Percentiles rank a stretch among this genome's conserved stretches.
Evolutionary conservation across 2,113 vertebrate genomes (phyloP).

Genomic region (Hydrolagus affinis): DNA sequence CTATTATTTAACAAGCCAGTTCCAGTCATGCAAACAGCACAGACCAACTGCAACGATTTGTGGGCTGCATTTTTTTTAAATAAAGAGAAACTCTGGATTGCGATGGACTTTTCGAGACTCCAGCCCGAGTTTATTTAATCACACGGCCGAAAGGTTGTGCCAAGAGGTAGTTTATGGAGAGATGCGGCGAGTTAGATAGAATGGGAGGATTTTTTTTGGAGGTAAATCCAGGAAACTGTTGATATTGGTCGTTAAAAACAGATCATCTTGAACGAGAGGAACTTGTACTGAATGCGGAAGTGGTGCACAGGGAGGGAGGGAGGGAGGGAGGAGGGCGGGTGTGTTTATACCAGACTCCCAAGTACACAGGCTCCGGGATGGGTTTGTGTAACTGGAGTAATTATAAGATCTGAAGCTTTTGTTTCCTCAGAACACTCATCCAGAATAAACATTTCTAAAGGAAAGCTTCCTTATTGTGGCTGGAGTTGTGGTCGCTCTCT

Average conservation of each 20-base stretch:
- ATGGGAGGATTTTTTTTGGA: background rate
- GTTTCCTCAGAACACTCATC: background rate
- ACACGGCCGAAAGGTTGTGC: background rate
- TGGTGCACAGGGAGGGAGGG: too few species aligned
- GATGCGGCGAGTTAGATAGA: background rate
- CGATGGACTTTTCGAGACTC: background rate
- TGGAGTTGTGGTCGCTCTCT: too few species aligned
- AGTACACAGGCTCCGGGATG: background rate
- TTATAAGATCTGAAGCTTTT: background rate
- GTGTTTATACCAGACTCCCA: background rate
- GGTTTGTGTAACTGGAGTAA: background rate
- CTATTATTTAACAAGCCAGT: constrained; percentile 31
- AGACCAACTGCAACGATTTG: constrained; percentile 23
- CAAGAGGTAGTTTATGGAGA: background rate
- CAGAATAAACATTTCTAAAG: background rate
- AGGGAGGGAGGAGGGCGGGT: too few species aligned
- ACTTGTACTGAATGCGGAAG: constrained; percentile 14
- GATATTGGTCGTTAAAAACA: background rate
- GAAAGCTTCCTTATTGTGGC: too few species aligned
- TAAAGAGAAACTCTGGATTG: background rate
- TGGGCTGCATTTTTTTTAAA: background rate
- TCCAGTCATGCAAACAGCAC: background rate
- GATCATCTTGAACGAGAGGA: background rate
- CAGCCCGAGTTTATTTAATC: background rate
- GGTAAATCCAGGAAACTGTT: background rate